Conservation (phyloP, 1,140 invertebrate species). For the Drosophila nigromelanica region DNA sequence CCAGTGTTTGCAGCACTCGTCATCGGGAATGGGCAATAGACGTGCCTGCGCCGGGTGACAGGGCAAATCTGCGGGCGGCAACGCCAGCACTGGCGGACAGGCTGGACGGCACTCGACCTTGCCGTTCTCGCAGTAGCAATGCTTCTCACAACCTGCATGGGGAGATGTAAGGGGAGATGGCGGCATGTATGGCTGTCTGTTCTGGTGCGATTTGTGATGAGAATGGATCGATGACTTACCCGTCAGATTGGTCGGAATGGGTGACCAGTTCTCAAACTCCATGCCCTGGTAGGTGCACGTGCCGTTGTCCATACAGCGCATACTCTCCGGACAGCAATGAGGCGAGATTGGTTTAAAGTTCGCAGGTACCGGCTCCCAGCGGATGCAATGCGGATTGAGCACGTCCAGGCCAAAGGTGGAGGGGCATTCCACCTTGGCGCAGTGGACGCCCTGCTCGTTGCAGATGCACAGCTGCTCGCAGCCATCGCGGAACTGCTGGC, state of each 20-base stretch:
- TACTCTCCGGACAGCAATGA: conserved; percentile 91
- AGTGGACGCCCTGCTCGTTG: conserved; percentile 87
- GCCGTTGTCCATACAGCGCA: conserved; percentile 91
- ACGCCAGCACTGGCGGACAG: conserved; percentile 89
- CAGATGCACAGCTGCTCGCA: conserved; percentile 90
- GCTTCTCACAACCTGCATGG: conserved; percentile 90
- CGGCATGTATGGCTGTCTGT: conserved; percentile 3
- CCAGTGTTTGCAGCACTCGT: conserved; percentile 92
- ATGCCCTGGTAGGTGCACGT: conserved; percentile 89
- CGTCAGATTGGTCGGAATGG: conserved; percentile 87
- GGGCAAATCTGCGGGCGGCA: conserved; percentile 89
- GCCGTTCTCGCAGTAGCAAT: conserved; percentile 94
- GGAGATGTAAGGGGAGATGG: background rate
- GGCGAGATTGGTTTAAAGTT: conserved; percentile 89
- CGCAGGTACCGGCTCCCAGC: conserved; percentile 92
- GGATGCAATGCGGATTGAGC: conserved; percentile 91
- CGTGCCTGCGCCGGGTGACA: conserved; percentile 88
- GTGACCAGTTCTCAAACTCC: conserved; percentile 88
- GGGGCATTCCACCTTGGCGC: conserved; percentile 92
- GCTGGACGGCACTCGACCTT: conserved; percentile 92
- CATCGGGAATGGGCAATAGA: conserved; percentile 88
- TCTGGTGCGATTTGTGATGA: background rate
- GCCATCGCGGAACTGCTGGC: conserved; percentile 91
- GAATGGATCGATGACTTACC: conserved; percentile 49
- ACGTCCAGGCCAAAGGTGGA: conserved; percentile 92